Base-by-base conservation (phyloP, 2,888 invertebrate genomes). In the Tineola bisselliella region DNA sequence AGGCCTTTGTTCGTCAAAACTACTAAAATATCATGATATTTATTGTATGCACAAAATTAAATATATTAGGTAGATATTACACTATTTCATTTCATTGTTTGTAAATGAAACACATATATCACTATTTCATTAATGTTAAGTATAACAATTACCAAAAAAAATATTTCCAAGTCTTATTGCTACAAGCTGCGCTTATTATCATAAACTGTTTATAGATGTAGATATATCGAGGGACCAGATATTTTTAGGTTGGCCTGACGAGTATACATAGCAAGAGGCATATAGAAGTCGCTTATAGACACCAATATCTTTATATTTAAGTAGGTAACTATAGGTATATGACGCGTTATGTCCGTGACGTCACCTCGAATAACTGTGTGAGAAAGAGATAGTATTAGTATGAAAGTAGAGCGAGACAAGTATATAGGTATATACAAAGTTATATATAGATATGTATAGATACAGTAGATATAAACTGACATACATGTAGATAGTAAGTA, bases 331-430 rank as follows among this genome's bases (percentile, higher is more conserved):
- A 58, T 58, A 54, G 48, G 33, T 58, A 58, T 58, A 38, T 33
- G 33, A 38, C 38, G 58, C 58, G 58, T 38, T 33, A 58, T 58
- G 58, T 12, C 58, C 38, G 58, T 58, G 58, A 58, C 58, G 58
- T 58, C 58, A 58, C 58, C 33, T 33, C 38, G 33, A 58, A 58
- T 38, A 56, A 58, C 58, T 58, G 58, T 15, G 58, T 33, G 58
- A 10, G 58, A 58, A 15, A 15, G 58, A 25, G 58, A 58, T 13
- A 56, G 56, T 19, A n/a, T 10, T 5, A 56, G 56, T 25, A 58
- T 58, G 58, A 58, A 58, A 58, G 58, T 58, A 58, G 38, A 38
- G 58, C 33, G 58, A 58, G 33, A 58, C 15, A 56, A 13, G 38
- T 33, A 58, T 33, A 58, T 38, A 31, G 12, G 33, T 58, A 58